Percentiles rank a stretch among this genome's conserved stretches.
Conservation (phyloP, 2,797 vertebrate species). For the Cynopterus sphinx region DNA sequence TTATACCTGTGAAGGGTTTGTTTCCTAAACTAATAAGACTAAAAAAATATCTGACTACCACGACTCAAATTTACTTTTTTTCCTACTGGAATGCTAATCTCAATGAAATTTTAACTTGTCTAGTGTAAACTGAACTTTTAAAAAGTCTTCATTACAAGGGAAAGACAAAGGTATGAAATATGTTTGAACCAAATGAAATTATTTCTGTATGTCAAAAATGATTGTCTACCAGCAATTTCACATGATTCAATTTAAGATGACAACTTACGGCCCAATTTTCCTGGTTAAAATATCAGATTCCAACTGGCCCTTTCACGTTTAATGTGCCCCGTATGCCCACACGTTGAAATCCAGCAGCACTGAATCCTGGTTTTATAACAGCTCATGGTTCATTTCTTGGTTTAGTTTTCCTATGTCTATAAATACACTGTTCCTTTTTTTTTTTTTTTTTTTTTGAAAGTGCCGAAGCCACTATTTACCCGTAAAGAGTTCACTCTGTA, state of each 20-base stretch:
- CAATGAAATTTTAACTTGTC: neutral
- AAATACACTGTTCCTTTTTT: neutral
- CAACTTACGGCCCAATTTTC: neutral
- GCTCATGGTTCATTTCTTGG: neutral
- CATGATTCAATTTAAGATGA: neutral
- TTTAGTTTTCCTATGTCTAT: conserved; percentile 39
- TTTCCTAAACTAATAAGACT: neutral
- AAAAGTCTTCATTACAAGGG: neutral
- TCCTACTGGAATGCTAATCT: neutral
- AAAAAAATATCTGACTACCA: neutral
- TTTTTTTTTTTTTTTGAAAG: neutral
- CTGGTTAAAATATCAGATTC: neutral
- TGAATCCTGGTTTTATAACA: conserved; percentile 24
- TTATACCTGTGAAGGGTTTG: neutral
- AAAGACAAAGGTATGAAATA: neutral
- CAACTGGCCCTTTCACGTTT: neutral
- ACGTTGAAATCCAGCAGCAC: neutral
- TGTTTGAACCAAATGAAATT: neutral
- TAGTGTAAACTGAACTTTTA: neutral
- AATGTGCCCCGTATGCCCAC: neutral
- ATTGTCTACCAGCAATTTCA: neutral
- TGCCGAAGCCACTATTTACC: neutral
- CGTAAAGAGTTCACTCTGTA: neutral
- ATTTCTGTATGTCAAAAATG: neutral
- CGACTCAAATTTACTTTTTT: neutral